phyloP scores from a whole-genome alignment of 2,888 invertebrate species.

The Pilophorus perplexus region DNA sequence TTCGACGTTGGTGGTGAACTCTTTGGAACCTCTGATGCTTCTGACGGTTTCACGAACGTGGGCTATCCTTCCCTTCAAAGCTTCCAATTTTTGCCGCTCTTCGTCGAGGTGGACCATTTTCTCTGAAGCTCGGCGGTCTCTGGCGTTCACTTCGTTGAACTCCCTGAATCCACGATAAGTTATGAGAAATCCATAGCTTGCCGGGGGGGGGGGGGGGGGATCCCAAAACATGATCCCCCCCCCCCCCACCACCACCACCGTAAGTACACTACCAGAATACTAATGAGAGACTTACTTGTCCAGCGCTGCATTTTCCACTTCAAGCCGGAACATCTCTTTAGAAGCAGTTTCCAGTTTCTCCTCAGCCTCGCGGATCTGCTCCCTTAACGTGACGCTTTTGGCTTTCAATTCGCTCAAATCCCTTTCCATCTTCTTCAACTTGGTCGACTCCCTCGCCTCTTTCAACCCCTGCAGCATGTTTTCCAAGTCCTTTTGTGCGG shows the following conservation, averaged over 20 bases:
- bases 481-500: not conserved
- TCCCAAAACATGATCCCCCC: too few relatives aligned
- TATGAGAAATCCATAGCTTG: too few relatives aligned
- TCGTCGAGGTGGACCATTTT: not conserved
- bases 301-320: not conserved
- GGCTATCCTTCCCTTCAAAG: not conserved
- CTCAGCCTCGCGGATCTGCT: not conserved
- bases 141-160: not conserved
- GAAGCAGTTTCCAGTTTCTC: not conserved
- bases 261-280: too few relatives aligned
- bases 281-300: not conserved
- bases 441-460: not conserved
- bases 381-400: not conserved
- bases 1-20: not conserved
- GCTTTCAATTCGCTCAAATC: not conserved
- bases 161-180: too few relatives aligned
- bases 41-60: not conserved
- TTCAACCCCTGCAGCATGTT: not conserved
- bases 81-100: not conserved
- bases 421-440: not conserved
- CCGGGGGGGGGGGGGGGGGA: too few relatives aligned
- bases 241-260: too few relatives aligned
- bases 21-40: not conserved
- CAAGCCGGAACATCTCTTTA: not conserved
- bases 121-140: not conserved